Base-by-base conservation (phyloP, 2,888 invertebrate genomes). In the Nyleta sp. region DNA sequence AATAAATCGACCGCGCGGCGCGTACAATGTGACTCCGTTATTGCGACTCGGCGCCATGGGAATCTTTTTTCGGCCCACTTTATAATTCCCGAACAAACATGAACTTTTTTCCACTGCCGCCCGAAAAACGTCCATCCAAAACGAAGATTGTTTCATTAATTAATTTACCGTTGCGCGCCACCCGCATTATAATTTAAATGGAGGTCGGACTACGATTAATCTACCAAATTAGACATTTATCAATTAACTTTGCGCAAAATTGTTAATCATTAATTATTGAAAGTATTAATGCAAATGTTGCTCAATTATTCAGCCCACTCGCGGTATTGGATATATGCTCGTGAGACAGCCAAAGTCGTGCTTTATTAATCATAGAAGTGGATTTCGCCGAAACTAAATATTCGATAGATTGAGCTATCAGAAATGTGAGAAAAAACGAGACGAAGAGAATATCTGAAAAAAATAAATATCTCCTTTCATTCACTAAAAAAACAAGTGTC, bases 121-220 rank as follows among this genome's bases (percentile, higher is more conserved):
- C 18, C 28, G 13, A 28, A 52, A 33, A 52, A 59, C 44, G 22
- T 33, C 24, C 28, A 44, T 31, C 24, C 24, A 31, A 31, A 64
- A 31, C 31, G 40, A 52, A 64, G 50, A 64, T 52, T 52, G 52
- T 24, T 52, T 64, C 42, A 52, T 31, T 64, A 64, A 64, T 64
- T 57, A 42, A 57, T 57, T 17, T 42, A 53, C n/a, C 35, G n/a
- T 4, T 1, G 15, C 6, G 8, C 5, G 28, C 42, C 15, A 11
- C 55, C 24, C 38, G 18, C 15, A 46, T 31, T 17, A 46, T 46
- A 46, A n/a, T 48, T 48, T 46, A 46, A 28, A 59, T 44, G 15
- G 28, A 44, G 24, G 18, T 10, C 18, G 15, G 18, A 20, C 35
- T n/a, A 18, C 22, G 24, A 60, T 60, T 46, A 60, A 62, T 48